A percentile compares a stretch with the other conserved stretches of the same genome.
These are phyloP conservation scores for Cladorhizidae sp. DNA, from an alignment of 37 sponge, comb jelly and placozoan genomes.

Conservation along the genomic window DNA sequence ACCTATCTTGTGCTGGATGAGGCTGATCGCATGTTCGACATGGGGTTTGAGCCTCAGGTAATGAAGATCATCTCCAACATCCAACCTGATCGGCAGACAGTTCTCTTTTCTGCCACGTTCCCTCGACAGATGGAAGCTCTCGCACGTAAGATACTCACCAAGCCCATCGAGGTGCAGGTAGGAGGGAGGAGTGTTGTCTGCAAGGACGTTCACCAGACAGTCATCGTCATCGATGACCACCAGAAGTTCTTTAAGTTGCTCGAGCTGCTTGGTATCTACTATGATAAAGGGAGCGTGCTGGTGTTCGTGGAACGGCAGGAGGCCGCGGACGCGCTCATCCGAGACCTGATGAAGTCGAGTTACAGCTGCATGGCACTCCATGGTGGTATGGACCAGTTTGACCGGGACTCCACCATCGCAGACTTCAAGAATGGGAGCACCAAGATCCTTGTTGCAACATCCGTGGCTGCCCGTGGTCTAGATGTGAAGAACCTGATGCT, in stretches of 20 bases:
- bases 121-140: slow-evolving; percentile 99
- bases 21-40: slow-evolving; percentile 99
- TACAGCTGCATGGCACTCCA: slow-evolving; percentile 97
- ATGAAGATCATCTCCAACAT: slow-evolving; percentile 79
- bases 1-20: slow-evolving; percentile 98
- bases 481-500: slow-evolving; percentile 93
- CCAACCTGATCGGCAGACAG: slow-evolving; percentile 95
- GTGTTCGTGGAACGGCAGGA: slow-evolving; percentile 98
- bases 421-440: slow-evolving; percentile 94
- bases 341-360: slow-evolving; percentile 88
- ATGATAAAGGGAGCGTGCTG: slow-evolving; percentile 83
- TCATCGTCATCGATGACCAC: slow-evolving; percentile 87
- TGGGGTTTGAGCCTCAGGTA: slow-evolving; percentile 99
- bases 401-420: slow-evolving; percentile 88
- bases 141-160: slow-evolving; percentile 89
- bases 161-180: slow-evolving; percentile 94
- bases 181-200: slow-evolving; percentile 98
- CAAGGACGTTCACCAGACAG: slow-evolving; percentile 90
- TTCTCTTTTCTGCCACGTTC: slow-evolving; percentile 99
- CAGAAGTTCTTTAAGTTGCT: slow-evolving; percentile 94
- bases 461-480: slow-evolving; percentile 97
- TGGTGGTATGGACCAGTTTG: slow-evolving; percentile 99
- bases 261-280: slow-evolving; percentile 91
- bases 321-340: slow-evolving; percentile 81
- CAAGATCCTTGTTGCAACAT: slow-evolving; percentile 92